Evolutionary conservation across 1,140 invertebrate species (phyloP).

Genomic region (Chironomus tepperi): DNA sequence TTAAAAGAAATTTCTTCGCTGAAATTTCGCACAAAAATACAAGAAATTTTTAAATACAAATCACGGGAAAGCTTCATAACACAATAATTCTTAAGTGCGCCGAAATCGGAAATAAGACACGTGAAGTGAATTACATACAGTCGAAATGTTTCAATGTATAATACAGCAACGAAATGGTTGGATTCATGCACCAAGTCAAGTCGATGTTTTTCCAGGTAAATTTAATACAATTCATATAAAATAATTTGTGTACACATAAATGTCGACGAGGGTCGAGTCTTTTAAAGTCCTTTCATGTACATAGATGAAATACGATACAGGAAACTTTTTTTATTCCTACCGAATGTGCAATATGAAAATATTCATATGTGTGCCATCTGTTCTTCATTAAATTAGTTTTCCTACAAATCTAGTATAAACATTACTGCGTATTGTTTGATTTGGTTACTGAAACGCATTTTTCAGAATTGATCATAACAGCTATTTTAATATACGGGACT

Average conservation of each 20-base stretch:
- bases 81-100: no score
- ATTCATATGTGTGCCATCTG: background rate
- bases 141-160: constrained; percentile 68
- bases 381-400: background rate
- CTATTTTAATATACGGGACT: no score
- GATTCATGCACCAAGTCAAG: constrained; percentile 58
- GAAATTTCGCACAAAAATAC: background rate
- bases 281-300: background rate
- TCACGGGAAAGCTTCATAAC: no score
- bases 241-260: no score
- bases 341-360: background rate
- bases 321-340: background rate
- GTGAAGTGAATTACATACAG: background rate
- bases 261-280: no score
- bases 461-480: no score
- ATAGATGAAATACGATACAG: constrained; percentile 1
- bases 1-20: background rate
- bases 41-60: background rate
- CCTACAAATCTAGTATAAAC: no score
- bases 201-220: constrained; percentile 69
- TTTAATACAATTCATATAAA: background rate
- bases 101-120: background rate
- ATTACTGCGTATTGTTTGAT: no score
- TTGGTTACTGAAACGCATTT: no score
- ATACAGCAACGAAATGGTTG: constrained; percentile 70